Base-by-base conservation (phyloP, 2,797 vertebrate species). In the Ceryle rudis region DNA sequence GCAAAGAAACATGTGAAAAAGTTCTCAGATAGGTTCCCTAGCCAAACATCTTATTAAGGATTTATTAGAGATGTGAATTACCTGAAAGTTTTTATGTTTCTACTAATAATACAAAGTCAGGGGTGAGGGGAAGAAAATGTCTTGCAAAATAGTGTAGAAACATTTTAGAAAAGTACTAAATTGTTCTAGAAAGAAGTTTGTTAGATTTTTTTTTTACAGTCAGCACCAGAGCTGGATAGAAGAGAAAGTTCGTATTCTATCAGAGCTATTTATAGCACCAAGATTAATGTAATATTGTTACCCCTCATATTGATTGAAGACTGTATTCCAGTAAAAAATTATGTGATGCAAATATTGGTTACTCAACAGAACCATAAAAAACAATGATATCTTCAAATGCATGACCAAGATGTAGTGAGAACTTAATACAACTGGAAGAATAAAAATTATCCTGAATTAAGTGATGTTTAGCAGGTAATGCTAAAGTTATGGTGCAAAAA, bases 1-100 rank as follows among this genome's bases (percentile, higher is more conserved):
- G 8, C 10, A 60, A 42, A 51, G 15, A 10, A 72, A 72, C 0
- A 0, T 12, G 12, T 5, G 5, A 84, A 67, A 18, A 81, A 69
- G 19, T 54, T 80, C 9, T 49, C 67, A 75, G n/a, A 57, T 12
- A 65, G 2, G 1, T 69, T 65, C 23, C 57, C 14, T 7, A 39
- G 10, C 7, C 31, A 79, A 83, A 81, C 3, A n/a, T 8, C 7
- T 80, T 65, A 3, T 62, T 58, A 35, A 66, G 12, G 8, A 37
- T 55, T 83, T 66, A 52, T 75, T 52, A 66, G 9, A 57, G 4
- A 44, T 33, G 5, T 58, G 2, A 65, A 66, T 20, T 14, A 62
- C 6, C 15, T 26, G 17, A 4, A 82, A 72, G 1, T 5, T 54
- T 58, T 85, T 19, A 2, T 31, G 69, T 77, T 73, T 73, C 19